Evolutionary conservation across 2,888 invertebrate species (phyloP), one percentile per base, ranked within the genome.

Genomic region (Apodemia mormo): DNA sequence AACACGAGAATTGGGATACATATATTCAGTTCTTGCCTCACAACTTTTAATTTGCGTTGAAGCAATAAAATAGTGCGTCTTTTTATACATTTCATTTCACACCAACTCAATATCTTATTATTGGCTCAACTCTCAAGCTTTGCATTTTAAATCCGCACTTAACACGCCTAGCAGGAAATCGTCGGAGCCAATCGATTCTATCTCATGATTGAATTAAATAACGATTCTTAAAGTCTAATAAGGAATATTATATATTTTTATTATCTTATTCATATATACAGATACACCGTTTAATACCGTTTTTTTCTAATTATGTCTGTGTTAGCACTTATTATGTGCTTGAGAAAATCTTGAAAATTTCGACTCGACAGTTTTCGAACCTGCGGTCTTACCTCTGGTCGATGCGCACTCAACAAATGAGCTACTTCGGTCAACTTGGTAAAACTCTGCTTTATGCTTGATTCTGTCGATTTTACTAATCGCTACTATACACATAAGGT

Each of bases 81-180:
- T 0, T 37, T 8, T 61, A 6, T 33, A 2, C 14, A 33, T 33
- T 61, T 14, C 33, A 14, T 61, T 61, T 12, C 30, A 30, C 30
- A 7, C 33, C 5, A 61, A 33, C 33, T 61, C 61, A 61, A 61
- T 61, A 61, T 61, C 61, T 61, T 37, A 33, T 61, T 61, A 61
- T 61, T 61, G 14, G 61, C 29, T 61, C 61, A 61, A 14, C 37
- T 33, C 29, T 37, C 61, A 61, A 61, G 61, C 61, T 61, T 61
- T 61, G 61, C 61, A 61, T 61, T 61, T 61, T 61, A 61, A 61
- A 61, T 61, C 30, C 61, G 10, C 30, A 61, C 30, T 61, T 61
- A 61, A 33, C 33, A 61, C 61, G 61, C 61, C 61, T 33, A 33
- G 33, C 61, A 61, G 61, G 61, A 61, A 61, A 61, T 61, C 61